Conservation (phyloP, 2,113 vertebrate species). For the Panurus biarmicus region DNA sequence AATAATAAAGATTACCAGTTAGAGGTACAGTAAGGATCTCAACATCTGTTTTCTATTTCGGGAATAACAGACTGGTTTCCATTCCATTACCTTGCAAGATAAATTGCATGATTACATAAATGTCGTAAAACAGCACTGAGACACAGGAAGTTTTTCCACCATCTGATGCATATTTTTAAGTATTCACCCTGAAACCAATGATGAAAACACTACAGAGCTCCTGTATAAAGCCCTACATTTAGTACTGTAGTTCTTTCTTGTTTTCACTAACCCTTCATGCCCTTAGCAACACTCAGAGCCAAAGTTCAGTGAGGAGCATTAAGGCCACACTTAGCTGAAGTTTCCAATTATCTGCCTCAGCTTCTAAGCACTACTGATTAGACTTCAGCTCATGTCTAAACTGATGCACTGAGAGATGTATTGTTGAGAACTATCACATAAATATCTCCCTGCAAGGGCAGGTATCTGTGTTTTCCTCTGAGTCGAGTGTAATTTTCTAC, state of each 20-base stretch:
- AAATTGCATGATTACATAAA: not conserved
- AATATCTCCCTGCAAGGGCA: not conserved
- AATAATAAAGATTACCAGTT: constrained; percentile 33
- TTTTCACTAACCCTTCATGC: not conserved
- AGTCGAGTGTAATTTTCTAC: not conserved
- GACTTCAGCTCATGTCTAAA: not conserved
- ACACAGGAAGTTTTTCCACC: not conserved
- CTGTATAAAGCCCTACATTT: not conserved
- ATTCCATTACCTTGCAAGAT: not conserved
- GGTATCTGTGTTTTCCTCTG: not conserved
- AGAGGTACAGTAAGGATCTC: constrained; percentile 13
- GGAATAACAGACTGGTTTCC: not conserved
- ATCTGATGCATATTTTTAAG: not conserved
- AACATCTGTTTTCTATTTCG: constrained; percentile 19
- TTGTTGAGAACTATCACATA: not conserved
- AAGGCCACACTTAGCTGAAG: not conserved
- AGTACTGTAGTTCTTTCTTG: not conserved
- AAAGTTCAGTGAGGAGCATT: not conserved
- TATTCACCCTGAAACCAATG: not conserved
- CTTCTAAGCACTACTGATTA: not conserved
- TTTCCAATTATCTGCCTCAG: not conserved
- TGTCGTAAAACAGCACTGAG: not conserved
- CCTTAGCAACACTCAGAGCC: not conserved
- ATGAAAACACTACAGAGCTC: not conserved
- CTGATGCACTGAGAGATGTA: not conserved